phyloP scores from a whole-genome alignment of 2,888 invertebrate species.

The Cheilosia vulpina region DNA sequence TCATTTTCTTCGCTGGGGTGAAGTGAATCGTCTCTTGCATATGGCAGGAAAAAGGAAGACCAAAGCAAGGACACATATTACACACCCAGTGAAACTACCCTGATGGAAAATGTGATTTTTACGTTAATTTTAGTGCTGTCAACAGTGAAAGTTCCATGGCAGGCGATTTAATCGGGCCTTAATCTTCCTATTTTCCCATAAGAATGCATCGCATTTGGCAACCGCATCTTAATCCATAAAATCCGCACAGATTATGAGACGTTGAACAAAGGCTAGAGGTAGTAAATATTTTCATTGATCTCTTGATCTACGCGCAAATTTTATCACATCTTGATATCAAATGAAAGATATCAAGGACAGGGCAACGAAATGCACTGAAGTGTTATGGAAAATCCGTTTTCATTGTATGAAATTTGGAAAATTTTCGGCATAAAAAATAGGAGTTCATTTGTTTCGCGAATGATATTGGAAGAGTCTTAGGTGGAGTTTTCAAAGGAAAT shows the following conservation, averaged over 20 bases:
- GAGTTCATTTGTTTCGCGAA: too few relatives aligned
- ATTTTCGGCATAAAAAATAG: not conserved
- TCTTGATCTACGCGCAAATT: slow-evolving; percentile 58
- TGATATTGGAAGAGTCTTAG: too few relatives aligned
- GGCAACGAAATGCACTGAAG: slow-evolving; percentile 56
- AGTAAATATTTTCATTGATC: slow-evolving; percentile 50
- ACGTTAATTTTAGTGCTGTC: slow-evolving; percentile 49
- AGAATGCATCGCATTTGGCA: slow-evolving; percentile 52
- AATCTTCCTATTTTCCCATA: slow-evolving; percentile 54
- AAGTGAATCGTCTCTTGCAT: slow-evolving; percentile 36
- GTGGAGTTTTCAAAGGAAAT: too few relatives aligned
- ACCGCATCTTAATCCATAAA: slow-evolving; percentile 59
- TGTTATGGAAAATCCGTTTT: slow-evolving; percentile 48
- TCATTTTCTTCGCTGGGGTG: slow-evolving; percentile 42
- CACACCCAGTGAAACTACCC: slow-evolving; percentile 31
- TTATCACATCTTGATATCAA: slow-evolving; percentile 66
- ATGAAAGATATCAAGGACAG: slow-evolving; percentile 33
- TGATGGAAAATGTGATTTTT: slow-evolving; percentile 53
- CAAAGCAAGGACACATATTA: not conserved
- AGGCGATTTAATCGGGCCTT: slow-evolving; percentile 55
- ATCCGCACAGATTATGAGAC: slow-evolving; percentile 62
- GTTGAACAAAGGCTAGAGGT: slow-evolving; percentile 46
- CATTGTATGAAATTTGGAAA: not conserved
- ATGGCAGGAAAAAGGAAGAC: slow-evolving; percentile 44
- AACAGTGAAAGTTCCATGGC: slow-evolving; percentile 38